phyloP scores from a whole-genome alignment of 2,113 vertebrate species.

The Girardinichthys multiradiatus region DNA sequence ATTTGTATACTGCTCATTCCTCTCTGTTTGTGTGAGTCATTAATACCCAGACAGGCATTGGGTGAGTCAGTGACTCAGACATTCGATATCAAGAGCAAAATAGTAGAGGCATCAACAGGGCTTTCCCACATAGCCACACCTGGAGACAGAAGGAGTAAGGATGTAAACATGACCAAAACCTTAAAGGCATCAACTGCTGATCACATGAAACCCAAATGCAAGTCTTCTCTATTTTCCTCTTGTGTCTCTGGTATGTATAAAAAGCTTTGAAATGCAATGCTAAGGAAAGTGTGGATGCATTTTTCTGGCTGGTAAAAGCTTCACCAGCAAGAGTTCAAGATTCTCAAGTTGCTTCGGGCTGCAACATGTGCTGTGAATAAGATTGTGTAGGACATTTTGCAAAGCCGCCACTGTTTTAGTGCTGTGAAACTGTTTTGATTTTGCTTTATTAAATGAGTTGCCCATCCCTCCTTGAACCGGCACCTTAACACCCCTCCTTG shows the following conservation, averaged over 20 bases:
- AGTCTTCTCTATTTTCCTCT: not conserved
- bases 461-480: too few species aligned
- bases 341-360: not conserved
- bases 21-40: conserved; percentile 43
- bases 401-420: not conserved
- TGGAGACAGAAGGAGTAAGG: conserved; percentile 26
- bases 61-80: conserved; percentile 57
- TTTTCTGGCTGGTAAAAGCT: not conserved
- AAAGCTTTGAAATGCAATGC: not conserved
- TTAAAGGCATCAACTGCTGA: not conserved
- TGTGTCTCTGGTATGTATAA: not conserved
- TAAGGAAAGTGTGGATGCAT: not conserved
- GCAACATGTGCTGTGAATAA: not conserved
- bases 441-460: not conserved
- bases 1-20: conserved; percentile 18
- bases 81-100: conserved; percentile 37
- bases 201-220: conserved; percentile 18
- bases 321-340: not conserved
- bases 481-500: too few species aligned
- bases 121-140: conserved; percentile 58
- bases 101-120: conserved; percentile 34
- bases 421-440: too few species aligned
- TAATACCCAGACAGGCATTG: conserved; percentile 56
- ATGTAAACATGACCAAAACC: conserved; percentile 19
- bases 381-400: not conserved